A percentile compares a stretch with the other conserved stretches of the same genome.
Evolutionary conservation across 2,797 vertebrate species (phyloP).

Genomic region (Semotilus atromaculatus): DNA sequence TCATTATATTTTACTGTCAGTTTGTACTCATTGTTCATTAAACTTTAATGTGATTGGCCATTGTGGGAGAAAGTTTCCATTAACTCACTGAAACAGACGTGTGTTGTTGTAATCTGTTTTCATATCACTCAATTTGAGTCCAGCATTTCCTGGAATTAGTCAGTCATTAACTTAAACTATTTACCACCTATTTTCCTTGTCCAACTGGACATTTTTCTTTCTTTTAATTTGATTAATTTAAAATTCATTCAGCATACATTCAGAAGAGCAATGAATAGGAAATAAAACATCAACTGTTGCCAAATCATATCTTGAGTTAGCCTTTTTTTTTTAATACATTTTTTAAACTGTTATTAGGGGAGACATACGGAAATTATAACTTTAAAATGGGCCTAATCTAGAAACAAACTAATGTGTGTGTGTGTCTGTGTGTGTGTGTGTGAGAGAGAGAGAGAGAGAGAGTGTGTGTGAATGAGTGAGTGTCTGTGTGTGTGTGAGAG

Average conservation of each 20-base stretch:
- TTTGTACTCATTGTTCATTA: background rate
- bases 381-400: background rate
- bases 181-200: too few species aligned
- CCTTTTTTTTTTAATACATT: background rate
- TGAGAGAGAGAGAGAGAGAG: too few species aligned
- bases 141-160: slow-evolving; percentile 1
- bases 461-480: too few species aligned
- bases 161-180: slow-evolving; percentile 4
- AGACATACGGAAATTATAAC: background rate
- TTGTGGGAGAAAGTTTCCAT: background rate
- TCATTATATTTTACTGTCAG: background rate
- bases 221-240: too few species aligned
- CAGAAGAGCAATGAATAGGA: background rate
- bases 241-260: background rate
- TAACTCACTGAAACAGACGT: background rate
- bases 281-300: too few species aligned
- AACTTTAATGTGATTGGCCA: background rate
- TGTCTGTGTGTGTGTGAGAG: too few species aligned
- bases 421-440: too few species aligned
- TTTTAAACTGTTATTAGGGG: background rate
- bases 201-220: too few species aligned
- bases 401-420: background rate
- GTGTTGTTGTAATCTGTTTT: background rate
- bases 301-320: background rate
- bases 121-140: background rate